A percentile compares a stretch with the other conserved stretches of the same genome.
Conservation (phyloP, 2,113 vertebrate species). For the Kobus ellipsiprymnus region DNA sequence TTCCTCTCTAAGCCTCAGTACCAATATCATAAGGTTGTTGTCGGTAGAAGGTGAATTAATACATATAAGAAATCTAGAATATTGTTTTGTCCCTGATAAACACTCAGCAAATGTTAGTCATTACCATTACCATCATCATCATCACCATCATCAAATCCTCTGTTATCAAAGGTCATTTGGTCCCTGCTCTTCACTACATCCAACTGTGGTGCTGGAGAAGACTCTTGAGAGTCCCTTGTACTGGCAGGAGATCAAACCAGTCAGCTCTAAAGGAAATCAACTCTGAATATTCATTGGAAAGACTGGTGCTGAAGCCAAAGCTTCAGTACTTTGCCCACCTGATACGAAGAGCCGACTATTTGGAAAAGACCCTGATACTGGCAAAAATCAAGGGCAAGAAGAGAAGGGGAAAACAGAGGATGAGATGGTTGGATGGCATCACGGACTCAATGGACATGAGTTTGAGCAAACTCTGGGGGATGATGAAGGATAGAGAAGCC, state of each 20-base stretch:
- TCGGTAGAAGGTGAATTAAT: neutral
- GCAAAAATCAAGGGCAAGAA: neutral
- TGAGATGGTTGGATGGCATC: neutral
- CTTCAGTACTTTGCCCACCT: neutral
- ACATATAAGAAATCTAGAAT: neutral
- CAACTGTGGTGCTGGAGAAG: neutral
- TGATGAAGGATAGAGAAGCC: neutral
- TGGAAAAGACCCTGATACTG: neutral
- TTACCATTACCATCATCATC: neutral
- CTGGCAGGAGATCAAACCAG: neutral
- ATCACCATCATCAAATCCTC: neutral
- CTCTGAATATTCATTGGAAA: neutral
- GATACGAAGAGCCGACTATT: rapidly evolving
- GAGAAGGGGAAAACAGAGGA: neutral
- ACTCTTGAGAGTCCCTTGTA: neutral
- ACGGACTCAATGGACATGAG: neutral
- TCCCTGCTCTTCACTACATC: neutral
- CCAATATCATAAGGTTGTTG: neutral
- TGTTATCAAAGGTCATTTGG: neutral
- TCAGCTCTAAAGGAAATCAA: neutral
- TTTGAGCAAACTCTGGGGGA: neutral
- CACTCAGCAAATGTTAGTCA: neutral
- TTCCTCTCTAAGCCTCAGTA: neutral
- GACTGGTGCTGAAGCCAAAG: neutral
- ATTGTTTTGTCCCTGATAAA: neutral